Base-by-base conservation (phyloP, 2,113 vertebrate genomes). In the Ammodytes dubius region DNA sequence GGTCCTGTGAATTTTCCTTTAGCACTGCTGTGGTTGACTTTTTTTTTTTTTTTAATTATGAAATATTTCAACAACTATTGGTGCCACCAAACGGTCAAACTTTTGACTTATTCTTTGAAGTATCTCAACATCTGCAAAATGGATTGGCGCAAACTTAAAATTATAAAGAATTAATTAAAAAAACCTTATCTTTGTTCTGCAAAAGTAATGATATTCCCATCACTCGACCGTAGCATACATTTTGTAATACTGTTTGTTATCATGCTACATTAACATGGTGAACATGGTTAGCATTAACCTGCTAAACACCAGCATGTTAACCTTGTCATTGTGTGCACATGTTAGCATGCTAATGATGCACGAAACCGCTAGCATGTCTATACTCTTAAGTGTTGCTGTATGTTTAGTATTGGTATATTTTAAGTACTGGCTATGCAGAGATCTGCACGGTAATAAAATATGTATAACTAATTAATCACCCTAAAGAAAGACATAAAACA, bases 11-110 rank as follows among this genome's bases (percentile, higher is more conserved):
- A 3, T 14, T 65, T 61, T 56, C 1, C 11, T 60, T 40, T 3
- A n/a, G 12, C 4, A 2, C 11, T 8, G 42, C 2, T 13, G 8
- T 40, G 17, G 3, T 54, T 45, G 2, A 17, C 6, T 40, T 63
- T 59, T 66, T 19, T 63, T 59, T 66, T 19, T 37, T 6, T 56
- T 73, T 64, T 7, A 58, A 65, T 27, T 27, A 27, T 70, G 11
- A 61, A 57, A 63, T 45, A 77, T 14, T 49, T 52, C 11, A 75
- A 58, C 19, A 45, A 35, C 11, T 43, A 70, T 27, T 58, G 7
- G 12, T 1, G 6, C 7, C 47, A 64, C 12, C 6, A 54, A 11
- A 5, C 40, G 50, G 65, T 63, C 42, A 49, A n/a, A 52, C 40
- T 27, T 13, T 27, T 40, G 2, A 67, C 35, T 49, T 35, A 37